Evolutionary conservation across 2,888 invertebrate species (phyloP), one percentile per base, ranked within the genome.

Genomic region (Calameuta pallipes): DNA sequence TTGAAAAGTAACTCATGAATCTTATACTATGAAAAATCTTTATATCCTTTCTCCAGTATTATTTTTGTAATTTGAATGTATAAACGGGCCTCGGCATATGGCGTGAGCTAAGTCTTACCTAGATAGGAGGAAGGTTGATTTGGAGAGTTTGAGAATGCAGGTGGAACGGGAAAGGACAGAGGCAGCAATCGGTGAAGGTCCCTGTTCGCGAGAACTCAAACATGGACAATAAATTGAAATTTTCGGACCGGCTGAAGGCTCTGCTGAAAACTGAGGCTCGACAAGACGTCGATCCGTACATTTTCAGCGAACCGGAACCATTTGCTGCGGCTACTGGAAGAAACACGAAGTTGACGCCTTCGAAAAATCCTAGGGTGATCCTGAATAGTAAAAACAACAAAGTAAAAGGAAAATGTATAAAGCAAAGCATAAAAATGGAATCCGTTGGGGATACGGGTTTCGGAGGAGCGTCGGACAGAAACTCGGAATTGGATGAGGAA

Each of bases 241-340:
- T 92, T 86, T 89, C 92, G 69, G 93, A 93, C 84, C 91, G 92
- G 79, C 86, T 92, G 77, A 92, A 92, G 84, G 92, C 92, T 78
- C 86, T 92, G 78, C 87, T 91, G 69, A 92, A 92, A 87, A 89
- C 89, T 68, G 92, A 92, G 79, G 82, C 89, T 56, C 89, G 88
- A 68, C 88, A 90, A 81, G 89, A 90, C 82, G 92, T 91, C 79
- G 93, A 93, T 88, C 93, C 93, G 3, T 93, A 93, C 81, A 90
- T 92, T 78, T 93, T 93, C 85, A 92, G 92, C 82, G 93, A 93
- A 79, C 91, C 92, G 4, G 92, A 92, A 82, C 89, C 90, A 69
- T 87, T 90, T 41, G 81, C 83, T 71, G 81, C 88, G 73, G 82
- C 87, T 75, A 82, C 82, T 56, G 85, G 86, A 69, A 88, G 89